Evolutionary conservation across 2,113 vertebrate species (phyloP).

Genomic region (Phrynosoma blainvillii): DNA sequence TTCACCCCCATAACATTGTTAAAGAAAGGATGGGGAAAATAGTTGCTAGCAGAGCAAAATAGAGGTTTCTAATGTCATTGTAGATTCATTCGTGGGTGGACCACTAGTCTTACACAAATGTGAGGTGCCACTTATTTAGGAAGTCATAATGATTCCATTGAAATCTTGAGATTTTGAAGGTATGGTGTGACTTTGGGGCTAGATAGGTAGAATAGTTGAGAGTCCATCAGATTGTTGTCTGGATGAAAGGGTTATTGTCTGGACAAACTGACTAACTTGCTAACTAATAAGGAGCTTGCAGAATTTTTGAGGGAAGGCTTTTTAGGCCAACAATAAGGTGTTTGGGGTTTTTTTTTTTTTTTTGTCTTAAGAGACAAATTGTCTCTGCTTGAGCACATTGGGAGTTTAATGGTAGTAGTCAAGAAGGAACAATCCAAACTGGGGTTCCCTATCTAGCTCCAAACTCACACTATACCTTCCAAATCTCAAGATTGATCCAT

Average conservation of each 20-base stretch:
- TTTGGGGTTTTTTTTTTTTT: too few species aligned
- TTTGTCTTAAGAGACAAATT: too few species aligned
- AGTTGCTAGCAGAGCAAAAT: background rate
- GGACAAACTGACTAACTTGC: too few species aligned
- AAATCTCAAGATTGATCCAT: background rate
- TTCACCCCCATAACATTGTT: too few species aligned
- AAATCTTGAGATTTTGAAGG: background rate
- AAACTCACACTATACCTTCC: background rate
- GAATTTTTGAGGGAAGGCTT: too few species aligned
- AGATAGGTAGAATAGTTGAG: background rate
- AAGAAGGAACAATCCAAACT: too few species aligned
- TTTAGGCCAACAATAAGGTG: too few species aligned
- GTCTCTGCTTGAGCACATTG: too few species aligned
- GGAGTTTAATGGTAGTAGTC: too few species aligned
- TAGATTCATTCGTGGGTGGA: background rate
- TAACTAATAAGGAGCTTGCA: too few species aligned
- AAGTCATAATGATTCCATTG: too few species aligned
- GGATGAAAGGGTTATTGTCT: background rate
- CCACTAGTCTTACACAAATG: background rate
- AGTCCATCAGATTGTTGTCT: background rate
- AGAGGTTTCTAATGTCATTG: background rate
- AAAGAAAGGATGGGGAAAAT: background rate
- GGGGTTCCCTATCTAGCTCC: background rate
- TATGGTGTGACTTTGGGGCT: background rate
- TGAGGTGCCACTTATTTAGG: background rate